Evolutionary conservation across 64 coral and sea anemone genomes (phyloP), one percentile per base, ranked within the genome.

Genomic region (Stylophora pistillata): DNA sequence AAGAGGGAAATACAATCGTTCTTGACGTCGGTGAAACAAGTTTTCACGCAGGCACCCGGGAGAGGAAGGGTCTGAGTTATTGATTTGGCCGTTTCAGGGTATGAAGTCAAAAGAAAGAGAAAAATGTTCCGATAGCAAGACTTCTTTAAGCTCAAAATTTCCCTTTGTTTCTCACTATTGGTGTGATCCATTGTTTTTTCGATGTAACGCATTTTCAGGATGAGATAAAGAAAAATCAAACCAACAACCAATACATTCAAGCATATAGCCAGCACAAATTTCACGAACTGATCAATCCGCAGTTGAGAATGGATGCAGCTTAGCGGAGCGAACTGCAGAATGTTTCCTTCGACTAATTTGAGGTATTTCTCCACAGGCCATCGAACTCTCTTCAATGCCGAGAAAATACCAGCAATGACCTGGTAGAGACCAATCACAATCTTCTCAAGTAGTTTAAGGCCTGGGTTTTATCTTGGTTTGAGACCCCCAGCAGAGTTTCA

Each of bases 341-440:
- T n/a, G n/a, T n/a, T n/a, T n/a, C n/a, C n/a, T n/a, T 95, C 72
- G 0, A 95, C 78, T 10, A 87, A 81, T 13, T 86, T 85, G 20
- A 95, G 76, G 56, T 65, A 78, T 26, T 95, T 95, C 21, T 91
- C 79, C 11, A 89, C 64, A 2, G 94, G 94, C 94, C 94, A 95
- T 30, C 34, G 58, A 16, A 95, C 86, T 41, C 82, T 74, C 30
- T 70, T 62, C 26, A 91, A 91, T 26, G 94, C 90, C n/a, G 94
- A 88, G 32, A 90, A 95, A 7, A 95, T 59, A 12, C 89, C 89
- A 71, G 85, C 77, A 71, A 95, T 95, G 53, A 95, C 94, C 78
- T 95, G 94, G 56, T 95, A 88, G 85, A 95, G 91, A 13, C 93
- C 93, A 32, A 95, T 80, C 11, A 95, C 84, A 86, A 95, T 95